Percentiles rank a stretch among this genome's conserved stretches.
Evolutionary conservation across 1,140 invertebrate genomes (phyloP).

Genomic region (Caenorhabditis briggsae): DNA sequence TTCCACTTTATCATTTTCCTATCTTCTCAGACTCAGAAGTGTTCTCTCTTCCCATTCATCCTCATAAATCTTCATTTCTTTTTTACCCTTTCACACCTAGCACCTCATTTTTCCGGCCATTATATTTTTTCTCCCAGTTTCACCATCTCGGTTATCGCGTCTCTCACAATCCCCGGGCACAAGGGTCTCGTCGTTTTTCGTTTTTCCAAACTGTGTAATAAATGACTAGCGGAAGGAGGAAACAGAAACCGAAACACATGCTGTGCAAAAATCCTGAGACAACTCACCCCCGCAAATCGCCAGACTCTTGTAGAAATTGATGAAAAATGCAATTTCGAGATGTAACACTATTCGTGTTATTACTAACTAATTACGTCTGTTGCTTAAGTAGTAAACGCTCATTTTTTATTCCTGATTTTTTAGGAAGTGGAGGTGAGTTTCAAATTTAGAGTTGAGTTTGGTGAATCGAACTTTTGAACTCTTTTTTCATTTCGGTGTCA

Average conservation of each 20-base stretch:
- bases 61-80: constrained; percentile 46
- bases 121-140: background rate
- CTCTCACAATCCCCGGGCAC: background rate
- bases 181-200: background rate
- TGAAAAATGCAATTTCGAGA: constrained; percentile 30
- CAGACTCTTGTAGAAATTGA: constrained; percentile 26
- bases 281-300: background rate
- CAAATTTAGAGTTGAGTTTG: background rate
- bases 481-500: background rate
- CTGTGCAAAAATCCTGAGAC: background rate
- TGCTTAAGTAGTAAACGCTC: constrained; percentile 10
- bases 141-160: no score
- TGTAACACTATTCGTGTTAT: background rate
- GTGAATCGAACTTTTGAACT: background rate
- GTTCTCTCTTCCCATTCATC: background rate
- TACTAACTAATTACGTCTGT: background rate
- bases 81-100: background rate
- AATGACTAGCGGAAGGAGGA: constrained; percentile 26
- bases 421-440: background rate
- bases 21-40: background rate
- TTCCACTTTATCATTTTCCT: no score
- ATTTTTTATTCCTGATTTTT: constrained; percentile 21
- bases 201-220: constrained; percentile 50
- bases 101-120: constrained; percentile 25
- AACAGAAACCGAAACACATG: constrained; percentile 45